Conservation (phyloP, 2,797 vertebrate genomes). For the Anniella stebbinsi region DNA sequence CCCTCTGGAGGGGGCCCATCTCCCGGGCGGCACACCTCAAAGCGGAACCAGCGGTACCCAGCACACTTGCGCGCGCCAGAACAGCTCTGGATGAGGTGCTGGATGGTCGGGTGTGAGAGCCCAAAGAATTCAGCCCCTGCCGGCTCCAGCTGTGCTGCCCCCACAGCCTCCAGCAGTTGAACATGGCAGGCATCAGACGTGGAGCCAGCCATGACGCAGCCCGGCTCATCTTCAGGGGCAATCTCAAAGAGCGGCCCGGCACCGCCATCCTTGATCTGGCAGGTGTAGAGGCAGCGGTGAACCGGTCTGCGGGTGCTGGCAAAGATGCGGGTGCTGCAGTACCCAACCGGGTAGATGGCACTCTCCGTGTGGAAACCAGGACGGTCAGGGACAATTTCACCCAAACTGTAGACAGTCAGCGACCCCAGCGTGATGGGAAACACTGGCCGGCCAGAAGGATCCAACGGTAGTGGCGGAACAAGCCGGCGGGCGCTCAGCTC, state of each 20-base stretch:
- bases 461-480: constrained; percentile 87
- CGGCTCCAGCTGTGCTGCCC: constrained; percentile 78
- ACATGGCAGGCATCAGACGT: constrained; percentile 87
- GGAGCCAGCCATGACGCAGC: constrained; percentile 84
- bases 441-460: constrained; percentile 87
- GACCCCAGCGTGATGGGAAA: constrained; percentile 89
- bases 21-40: constrained; percentile 86
- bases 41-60: constrained; percentile 92
- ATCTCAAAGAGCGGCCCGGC: constrained; percentile 92
- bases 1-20: constrained; percentile 82
- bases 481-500: constrained; percentile 83
- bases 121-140: constrained; percentile 93
- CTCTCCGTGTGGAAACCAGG: constrained; percentile 87
- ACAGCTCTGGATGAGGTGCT: constrained; percentile 92
- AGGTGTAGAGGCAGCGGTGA: constrained; percentile 91
- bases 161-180: constrained; percentile 85
- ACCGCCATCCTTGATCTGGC: constrained; percentile 90
- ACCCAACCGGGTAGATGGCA: constrained; percentile 91
- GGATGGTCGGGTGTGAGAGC: constrained; percentile 90
- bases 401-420: constrained; percentile 92
- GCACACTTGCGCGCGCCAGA: constrained; percentile 90
- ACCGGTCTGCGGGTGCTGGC: constrained; percentile 86
- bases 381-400: constrained; percentile 90
- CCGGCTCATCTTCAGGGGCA: constrained; percentile 91
- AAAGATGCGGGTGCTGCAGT: constrained; percentile 90